A percentile compares a stretch with the other conserved stretches of the same genome.
Conservation (phyloP, 2,113 vertebrate genomes). For the Clarias magur region DNA sequence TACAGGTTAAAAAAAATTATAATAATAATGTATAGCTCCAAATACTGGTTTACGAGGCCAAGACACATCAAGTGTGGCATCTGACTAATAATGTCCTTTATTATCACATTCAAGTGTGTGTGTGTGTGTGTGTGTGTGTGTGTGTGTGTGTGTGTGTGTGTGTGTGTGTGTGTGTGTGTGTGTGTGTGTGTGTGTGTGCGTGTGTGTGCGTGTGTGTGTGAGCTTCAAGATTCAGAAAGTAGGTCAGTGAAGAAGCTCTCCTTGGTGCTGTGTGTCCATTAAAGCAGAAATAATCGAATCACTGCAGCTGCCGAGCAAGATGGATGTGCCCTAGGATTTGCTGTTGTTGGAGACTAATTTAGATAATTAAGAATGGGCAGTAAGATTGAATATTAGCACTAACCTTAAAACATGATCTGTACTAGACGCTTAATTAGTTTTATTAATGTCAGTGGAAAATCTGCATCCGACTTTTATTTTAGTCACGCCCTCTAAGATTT, state of each 20-base stretch:
- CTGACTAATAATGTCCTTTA: neutral
- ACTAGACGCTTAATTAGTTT: neutral
- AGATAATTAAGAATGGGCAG: neutral
- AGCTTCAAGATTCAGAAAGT: neutral
- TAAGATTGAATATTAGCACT: neutral
- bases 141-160: too few species aligned
- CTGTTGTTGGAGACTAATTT: neutral
- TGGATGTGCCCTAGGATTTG: neutral
- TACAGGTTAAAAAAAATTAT: too few species aligned
- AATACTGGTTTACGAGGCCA: neutral
- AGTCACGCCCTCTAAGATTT: too few species aligned
- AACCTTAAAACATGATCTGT: neutral
- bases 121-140: neutral
- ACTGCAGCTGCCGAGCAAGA: neutral
- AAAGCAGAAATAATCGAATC: slow-evolving; percentile 12
- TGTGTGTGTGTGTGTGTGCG: neutral
- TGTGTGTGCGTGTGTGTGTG: too few species aligned
- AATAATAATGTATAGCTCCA: neutral
- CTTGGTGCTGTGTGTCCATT: neutral
- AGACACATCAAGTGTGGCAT: neutral
- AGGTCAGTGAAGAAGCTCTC: neutral
- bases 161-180: too few species aligned
- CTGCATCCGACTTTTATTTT: neutral
- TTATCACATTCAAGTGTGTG: neutral
- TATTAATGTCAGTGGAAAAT: neutral